Base-by-base conservation (phyloP, 2,113 vertebrate genomes). In the Apodemus speciosus region DNA sequence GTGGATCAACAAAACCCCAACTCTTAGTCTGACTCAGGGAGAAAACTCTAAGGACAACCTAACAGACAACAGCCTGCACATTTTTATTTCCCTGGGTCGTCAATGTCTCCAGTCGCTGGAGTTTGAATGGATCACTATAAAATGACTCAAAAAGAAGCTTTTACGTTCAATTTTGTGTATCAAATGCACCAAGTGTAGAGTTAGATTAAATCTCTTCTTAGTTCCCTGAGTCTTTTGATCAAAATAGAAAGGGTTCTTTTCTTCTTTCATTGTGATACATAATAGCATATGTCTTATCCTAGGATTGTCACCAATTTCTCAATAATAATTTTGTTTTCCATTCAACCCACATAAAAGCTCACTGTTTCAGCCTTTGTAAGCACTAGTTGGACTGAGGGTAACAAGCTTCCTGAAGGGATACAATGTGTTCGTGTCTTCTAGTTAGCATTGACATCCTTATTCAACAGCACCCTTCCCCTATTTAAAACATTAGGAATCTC, bases 201-300 rank as follows among this genome's bases (percentile, higher is more conserved):
- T 96, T 87, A 95, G 89, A 96, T 94, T 95, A 95, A 95, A 96
- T 92, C 69, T 69, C 91, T 91, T 94, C 89, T 92, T 93, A 87
- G 83, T 80, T 81, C 87, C 75, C 90, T 56, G 51, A 93, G 51
- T 93, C 91, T 96, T 97, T 96, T 95, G 92, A 96, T 95, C 94
- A 96, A 96, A 96, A 94, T 80, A 92, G 80, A 96, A 96, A 88
- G 89, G 64, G 73, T 93, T 95, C 72, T 93, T 97, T 95, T 92
- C 88, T 95, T 91, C 83, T 96, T 94, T 75, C 75, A 81, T 93
- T 93, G 89, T 94, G 91, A 85, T 49, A 95, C 89, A 96, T 96
- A 96, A 96, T 85, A 96, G 68, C 49, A 58, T 72, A 86, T 85
- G 64, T 81, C 75, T 97, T 94, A 95, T 76, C 75, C 71, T 92